Percentiles rank a stretch among this genome's conserved stretches.
Evolutionary conservation across 2,797 vertebrate species (phyloP).

Genomic region (Buceros bicornis): DNA sequence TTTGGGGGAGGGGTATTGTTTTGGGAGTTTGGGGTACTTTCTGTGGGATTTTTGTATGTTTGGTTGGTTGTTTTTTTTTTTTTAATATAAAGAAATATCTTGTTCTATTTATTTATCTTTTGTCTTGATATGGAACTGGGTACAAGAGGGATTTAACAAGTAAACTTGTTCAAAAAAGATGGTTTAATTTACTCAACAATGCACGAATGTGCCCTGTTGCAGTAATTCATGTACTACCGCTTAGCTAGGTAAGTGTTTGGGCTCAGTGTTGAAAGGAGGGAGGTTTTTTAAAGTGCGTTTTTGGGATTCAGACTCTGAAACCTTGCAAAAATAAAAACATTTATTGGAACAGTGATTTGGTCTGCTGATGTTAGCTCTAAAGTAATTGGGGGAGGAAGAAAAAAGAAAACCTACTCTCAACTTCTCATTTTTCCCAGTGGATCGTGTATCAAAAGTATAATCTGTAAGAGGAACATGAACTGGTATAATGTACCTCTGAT

Average conservation of each 20-base stretch:
- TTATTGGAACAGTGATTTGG: not conserved
- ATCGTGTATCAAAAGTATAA: constrained; percentile 20
- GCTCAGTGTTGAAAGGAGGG: not conserved
- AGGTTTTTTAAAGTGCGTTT: not conserved
- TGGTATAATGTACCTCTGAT: constrained; percentile 13
- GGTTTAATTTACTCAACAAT: constrained; percentile 34
- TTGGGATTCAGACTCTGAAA: not conserved
- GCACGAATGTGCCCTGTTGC: constrained; percentile 1
- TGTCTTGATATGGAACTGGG: not conserved
- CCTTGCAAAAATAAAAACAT: not conserved
- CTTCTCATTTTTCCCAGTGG: constrained; percentile 28
- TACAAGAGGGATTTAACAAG: not conserved
- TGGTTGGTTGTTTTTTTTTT: not conserved
- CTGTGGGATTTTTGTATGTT: not conserved
- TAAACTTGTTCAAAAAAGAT: constrained; percentile 28
- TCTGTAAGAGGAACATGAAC: constrained; percentile 21
- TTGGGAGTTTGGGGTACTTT: not conserved
- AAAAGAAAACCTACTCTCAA: not conserved
- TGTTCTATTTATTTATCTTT: not conserved
- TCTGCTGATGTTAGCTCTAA: not conserved
- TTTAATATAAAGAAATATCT: not conserved
- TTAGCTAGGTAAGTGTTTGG: not conserved
- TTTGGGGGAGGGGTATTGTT: not conserved
- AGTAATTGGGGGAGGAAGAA: not conserved
- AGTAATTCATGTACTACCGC: not conserved